These are phyloP conservation scores for Caloenas nicobarica DNA, from an alignment of 2,113 vertebrate genomes.

Conservation along the genomic window DNA sequence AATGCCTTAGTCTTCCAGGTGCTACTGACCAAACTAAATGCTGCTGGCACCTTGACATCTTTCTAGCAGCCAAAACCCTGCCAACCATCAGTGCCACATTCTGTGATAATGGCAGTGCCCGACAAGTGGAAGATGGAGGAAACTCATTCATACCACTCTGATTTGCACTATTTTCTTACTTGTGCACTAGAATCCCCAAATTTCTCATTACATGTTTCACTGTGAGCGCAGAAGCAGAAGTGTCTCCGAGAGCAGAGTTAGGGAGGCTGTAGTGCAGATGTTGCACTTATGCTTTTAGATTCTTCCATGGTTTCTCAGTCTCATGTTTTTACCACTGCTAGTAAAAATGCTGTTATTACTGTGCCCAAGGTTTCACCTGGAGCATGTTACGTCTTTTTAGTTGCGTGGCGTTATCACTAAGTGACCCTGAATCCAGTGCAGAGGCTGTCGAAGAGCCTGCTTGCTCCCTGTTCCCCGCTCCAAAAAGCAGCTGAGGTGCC, in stretches of 20 bases:
- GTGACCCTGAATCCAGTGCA: neutral
- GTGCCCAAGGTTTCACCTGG: neutral
- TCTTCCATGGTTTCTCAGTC: neutral
- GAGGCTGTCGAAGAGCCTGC: neutral
- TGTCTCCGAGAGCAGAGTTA: neutral
- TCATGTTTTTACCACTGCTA: neutral
- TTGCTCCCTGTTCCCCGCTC: neutral
- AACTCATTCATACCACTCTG: neutral
- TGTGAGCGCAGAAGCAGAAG: neutral
- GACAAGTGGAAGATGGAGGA: neutral
- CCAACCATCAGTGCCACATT: neutral
- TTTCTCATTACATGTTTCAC: neutral
- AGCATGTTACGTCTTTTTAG: neutral
- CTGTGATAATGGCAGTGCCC: neutral
- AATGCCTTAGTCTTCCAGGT: neutral
- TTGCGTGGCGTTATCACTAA: neutral
- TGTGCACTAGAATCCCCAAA: neutral
- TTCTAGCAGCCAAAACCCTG: neutral
- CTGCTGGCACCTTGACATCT: neutral
- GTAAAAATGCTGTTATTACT: neutral
- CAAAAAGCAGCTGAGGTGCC: neutral
- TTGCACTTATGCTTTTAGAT: neutral
- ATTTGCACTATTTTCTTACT: neutral
- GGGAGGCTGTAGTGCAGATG: neutral
- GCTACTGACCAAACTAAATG: neutral